Conservation (phyloP, 2,888 invertebrate genomes). For the Geophilus truncorum region DNA sequence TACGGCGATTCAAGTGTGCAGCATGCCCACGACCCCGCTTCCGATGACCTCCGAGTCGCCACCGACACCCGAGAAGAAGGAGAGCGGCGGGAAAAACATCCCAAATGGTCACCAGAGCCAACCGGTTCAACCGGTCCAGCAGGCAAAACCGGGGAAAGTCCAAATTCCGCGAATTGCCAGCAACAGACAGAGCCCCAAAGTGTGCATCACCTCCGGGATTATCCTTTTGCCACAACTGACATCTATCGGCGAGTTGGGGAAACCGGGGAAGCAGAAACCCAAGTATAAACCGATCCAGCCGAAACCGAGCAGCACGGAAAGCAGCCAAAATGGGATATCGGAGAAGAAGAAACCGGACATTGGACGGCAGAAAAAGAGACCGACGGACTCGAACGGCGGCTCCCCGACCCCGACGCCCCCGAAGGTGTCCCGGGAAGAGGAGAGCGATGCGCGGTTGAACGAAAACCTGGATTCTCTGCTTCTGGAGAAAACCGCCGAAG, state of each 20-base stretch:
- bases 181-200: constrained; percentile 52
- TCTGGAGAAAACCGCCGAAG: not conserved
- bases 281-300: constrained; percentile 56
- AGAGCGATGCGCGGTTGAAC: not conserved
- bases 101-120: not conserved
- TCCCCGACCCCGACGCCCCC: too few relatives aligned
- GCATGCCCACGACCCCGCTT: constrained; percentile 28
- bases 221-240: not conserved
- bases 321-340: too few relatives aligned
- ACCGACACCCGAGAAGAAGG: not conserved
- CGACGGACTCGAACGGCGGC: not conserved
- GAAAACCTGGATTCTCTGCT: too few relatives aligned
- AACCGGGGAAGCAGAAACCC: constrained; percentile 41
- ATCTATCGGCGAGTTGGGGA: constrained; percentile 29
- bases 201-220: not conserved
- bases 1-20: not conserved
- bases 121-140: not conserved
- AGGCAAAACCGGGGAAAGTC: constrained; percentile 37
- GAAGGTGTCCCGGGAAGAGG: too few relatives aligned
- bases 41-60: not conserved
- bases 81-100: not conserved
- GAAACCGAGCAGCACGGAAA: constrained; percentile 49
- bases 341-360: constrained; percentile 50
- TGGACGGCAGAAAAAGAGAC: not conserved
- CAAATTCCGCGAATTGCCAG: constrained; percentile 42